phyloP scores from a whole-genome alignment of 2,113 vertebrate species.

The Etia nguti region DNA sequence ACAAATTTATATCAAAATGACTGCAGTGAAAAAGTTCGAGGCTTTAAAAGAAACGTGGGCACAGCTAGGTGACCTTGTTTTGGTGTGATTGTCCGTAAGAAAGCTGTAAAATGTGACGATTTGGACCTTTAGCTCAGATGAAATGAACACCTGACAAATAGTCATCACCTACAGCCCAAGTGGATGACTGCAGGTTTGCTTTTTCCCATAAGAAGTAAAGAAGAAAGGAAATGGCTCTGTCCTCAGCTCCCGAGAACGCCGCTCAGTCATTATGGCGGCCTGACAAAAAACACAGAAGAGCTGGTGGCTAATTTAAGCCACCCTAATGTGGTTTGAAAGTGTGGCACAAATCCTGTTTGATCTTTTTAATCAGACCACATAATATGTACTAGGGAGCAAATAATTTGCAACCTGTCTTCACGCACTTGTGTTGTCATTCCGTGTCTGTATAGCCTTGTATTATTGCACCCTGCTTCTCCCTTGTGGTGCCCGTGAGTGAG shows the following conservation, averaged over 20 bases:
- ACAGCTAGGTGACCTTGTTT: neutral
- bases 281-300: neutral
- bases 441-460: neutral
- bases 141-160: neutral
- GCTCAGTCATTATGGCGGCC: neutral
- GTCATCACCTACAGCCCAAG: neutral
- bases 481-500: constrained; percentile 26
- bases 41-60: neutral
- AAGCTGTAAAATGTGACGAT: neutral
- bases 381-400: neutral
- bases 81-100: accelerated
- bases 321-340: neutral
- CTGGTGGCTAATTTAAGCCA: neutral
- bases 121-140: neutral
- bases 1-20: neutral
- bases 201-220: neutral
- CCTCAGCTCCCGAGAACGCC: neutral
- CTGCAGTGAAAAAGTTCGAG: neutral
- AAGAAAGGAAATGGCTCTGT: neutral
- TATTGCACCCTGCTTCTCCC: constrained; percentile 21
- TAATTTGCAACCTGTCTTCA: neutral
- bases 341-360: neutral
- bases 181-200: neutral
- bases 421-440: neutral
- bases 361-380: neutral